Conservation (phyloP, 2,888 invertebrate species). For the Odontocolon sp. region DNA sequence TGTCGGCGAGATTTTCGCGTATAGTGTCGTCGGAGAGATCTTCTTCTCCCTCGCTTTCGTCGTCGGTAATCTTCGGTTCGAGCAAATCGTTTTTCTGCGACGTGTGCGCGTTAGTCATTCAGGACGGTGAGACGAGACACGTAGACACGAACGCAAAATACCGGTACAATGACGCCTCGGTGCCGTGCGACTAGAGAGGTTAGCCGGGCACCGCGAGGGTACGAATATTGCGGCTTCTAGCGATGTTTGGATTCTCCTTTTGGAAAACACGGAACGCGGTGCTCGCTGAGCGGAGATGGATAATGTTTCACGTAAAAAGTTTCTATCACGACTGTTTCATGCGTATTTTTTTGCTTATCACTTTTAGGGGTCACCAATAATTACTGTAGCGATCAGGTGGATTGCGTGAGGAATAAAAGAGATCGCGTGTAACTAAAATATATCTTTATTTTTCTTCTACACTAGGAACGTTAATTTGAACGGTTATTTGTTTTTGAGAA, state of each 20-base stretch:
- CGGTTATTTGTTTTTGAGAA: too few relatives aligned
- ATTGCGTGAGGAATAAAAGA: too few relatives aligned
- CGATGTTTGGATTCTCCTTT: too few relatives aligned
- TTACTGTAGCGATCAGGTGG: constrained; percentile 5
- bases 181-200: not conserved
- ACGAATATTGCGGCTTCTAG: too few relatives aligned
- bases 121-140: not conserved
- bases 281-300: not conserved
- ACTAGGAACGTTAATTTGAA: too few relatives aligned
- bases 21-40: not conserved
- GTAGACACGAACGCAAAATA: too few relatives aligned
- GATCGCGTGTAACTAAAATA: too few relatives aligned
- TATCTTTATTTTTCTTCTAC: too few relatives aligned
- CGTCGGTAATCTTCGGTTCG: constrained; percentile 15
- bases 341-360: not conserved
- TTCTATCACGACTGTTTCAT: not conserved
- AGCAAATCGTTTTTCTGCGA: too few relatives aligned
- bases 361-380: constrained; percentile 15
- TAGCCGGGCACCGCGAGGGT: not conserved
- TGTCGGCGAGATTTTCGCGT: not conserved
- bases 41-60: not conserved
- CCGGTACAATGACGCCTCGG: not conserved
- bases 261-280: not conserved
- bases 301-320: not conserved
- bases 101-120: not conserved